Percentiles rank a stretch among this genome's conserved stretches.
These are phyloP conservation scores for Lepidostoma basale DNA, from an alignment of 1,140 invertebrate species.

Conservation along the genomic window DNA sequence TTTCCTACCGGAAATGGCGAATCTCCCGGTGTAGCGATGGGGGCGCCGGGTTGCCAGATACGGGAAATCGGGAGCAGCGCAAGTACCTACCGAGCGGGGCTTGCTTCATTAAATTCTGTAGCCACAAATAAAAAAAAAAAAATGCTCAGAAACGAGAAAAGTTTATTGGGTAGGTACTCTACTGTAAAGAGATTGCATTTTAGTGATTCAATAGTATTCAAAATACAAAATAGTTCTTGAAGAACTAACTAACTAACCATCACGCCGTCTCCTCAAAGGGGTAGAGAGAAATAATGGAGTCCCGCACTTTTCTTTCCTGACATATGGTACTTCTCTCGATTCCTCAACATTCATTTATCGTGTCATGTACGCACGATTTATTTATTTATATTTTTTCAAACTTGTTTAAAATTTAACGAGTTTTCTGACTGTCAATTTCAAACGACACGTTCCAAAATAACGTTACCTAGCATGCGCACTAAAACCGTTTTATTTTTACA, in stretches of 20 bases:
- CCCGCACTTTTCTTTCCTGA: too few species aligned
- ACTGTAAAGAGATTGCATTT: not conserved
- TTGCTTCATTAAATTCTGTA: slow-evolving; percentile 42
- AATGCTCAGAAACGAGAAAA: not conserved
- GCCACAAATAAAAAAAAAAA: slow-evolving; percentile 28
- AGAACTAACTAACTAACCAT: not conserved
- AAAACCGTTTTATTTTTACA: too few species aligned
- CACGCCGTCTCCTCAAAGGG: too few species aligned
- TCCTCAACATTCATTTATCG: too few species aligned
- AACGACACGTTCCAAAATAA: too few species aligned
- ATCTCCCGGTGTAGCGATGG: slow-evolving; percentile 23
- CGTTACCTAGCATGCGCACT: too few species aligned
- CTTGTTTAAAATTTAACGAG: too few species aligned
- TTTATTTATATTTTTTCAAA: not conserved
- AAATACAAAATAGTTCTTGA: not conserved
- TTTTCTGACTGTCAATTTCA: too few species aligned
- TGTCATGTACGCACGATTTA: not conserved
- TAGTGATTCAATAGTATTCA: not conserved
- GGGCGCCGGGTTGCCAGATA: slow-evolving; percentile 20
- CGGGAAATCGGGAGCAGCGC: slow-evolving; percentile 40
- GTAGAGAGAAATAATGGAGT: too few species aligned
- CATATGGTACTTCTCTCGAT: too few species aligned
- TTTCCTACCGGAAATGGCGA: slow-evolving; percentile 38
- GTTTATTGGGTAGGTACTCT: not conserved
- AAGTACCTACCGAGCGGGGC: slow-evolving; percentile 32